These are phyloP conservation scores for Myzus persicae DNA, from an alignment of 1,140 invertebrate species.

Conservation along the genomic window DNA sequence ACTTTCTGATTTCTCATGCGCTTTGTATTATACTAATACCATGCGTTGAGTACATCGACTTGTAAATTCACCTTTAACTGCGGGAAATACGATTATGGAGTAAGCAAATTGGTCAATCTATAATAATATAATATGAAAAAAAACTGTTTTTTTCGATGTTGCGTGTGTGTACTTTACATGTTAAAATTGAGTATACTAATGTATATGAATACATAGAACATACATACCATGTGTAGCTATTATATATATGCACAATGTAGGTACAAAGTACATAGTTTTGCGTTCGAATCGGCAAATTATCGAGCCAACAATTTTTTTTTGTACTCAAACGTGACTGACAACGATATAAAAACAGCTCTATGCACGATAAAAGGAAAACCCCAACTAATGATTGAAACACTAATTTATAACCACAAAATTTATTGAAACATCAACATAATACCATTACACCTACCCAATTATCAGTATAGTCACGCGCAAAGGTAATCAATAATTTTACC, in stretches of 20 bases:
- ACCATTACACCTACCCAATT: not conserved
- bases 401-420: not conserved
- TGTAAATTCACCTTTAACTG: not conserved
- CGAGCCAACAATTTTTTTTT: not conserved
- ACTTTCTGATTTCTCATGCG: not conserved
- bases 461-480: slow-evolving; percentile 23
- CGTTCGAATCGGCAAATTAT: slow-evolving; percentile 9
- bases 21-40: not conserved
- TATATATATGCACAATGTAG: not conserved
- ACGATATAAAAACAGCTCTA: too few relatives aligned
- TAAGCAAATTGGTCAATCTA: not conserved
- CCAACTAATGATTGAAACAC: not conserved
- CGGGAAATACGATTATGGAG: not conserved
- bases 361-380: not conserved
- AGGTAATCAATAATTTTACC: slow-evolving; percentile 2
- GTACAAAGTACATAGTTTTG: not conserved
- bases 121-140: not conserved
- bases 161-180: not conserved
- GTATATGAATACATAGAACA: not conserved
- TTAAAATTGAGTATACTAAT: not conserved
- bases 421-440: not conserved
- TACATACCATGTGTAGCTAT: not conserved
- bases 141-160: not conserved
- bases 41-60: not conserved
- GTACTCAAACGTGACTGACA: not conserved